Percentiles rank a stretch among this genome's conserved stretches.
Evolutionary conservation across 2,113 vertebrate genomes (phyloP).

Genomic region (Garra rufa): DNA sequence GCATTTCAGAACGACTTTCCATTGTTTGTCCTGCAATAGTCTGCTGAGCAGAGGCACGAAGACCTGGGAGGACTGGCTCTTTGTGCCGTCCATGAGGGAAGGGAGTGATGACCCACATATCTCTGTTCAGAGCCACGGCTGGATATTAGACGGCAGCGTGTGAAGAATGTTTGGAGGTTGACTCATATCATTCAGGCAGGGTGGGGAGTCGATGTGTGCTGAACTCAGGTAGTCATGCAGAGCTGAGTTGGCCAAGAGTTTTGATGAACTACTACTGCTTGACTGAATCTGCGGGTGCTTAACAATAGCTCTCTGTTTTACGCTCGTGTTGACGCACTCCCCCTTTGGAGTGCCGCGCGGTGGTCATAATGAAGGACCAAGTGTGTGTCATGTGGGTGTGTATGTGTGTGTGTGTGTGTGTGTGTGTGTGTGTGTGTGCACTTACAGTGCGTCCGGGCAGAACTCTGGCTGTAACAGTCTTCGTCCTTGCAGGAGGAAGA

Average conservation of each 20-base stretch:
- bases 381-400: conserved; percentile 20
- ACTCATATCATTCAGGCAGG: conserved; percentile 19
- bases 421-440: conserved; percentile 49
- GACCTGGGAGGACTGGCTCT: conserved; percentile 25
- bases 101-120: conserved; percentile 41
- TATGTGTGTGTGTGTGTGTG: neutral
- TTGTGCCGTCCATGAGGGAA: conserved; percentile 30
- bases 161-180: conserved; percentile 35
- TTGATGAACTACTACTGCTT: conserved; percentile 49
- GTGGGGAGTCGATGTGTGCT: conserved; percentile 26
- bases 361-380: conserved; percentile 12
- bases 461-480: conserved; percentile 96
- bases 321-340: conserved; percentile 46
- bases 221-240: conserved; percentile 52
- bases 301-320: conserved; percentile 57
- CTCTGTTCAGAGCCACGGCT: conserved; percentile 21
- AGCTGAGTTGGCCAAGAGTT: conserved; percentile 49
- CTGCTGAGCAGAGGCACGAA: conserved; percentile 32
- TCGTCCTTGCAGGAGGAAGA: conserved; percentile 94
- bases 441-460: conserved; percentile 95
- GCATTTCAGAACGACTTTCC: conserved; percentile 25
- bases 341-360: conserved; percentile 27
- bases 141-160: conserved; percentile 9
- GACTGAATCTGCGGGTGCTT: conserved; percentile 43
- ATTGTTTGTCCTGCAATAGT: conserved; percentile 35